phyloP scores from a whole-genome alignment of 2,888 invertebrate species.

The Noctua fimbriata region DNA sequence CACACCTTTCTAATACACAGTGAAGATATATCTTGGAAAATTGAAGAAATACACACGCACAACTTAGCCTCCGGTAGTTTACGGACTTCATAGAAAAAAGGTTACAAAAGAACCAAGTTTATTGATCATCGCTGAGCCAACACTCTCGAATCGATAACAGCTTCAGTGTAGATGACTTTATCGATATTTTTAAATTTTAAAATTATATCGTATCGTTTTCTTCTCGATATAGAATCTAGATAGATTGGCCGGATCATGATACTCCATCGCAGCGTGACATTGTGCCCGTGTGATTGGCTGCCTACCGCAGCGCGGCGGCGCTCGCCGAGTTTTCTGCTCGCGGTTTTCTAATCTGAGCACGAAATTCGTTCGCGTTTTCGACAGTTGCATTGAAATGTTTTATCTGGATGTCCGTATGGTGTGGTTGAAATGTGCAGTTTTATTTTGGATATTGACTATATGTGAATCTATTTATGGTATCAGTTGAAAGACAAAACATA shows the following conservation, averaged over 20 bases:
- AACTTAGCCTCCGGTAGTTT: no score
- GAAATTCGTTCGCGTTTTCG: constrained; percentile 78
- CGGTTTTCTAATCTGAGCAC: constrained; percentile 84
- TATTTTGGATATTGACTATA: constrained; percentile 22
- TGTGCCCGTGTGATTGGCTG: constrained; percentile 73
- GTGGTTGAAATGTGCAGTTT: constrained; percentile 46
- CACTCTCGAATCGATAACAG: neutral
- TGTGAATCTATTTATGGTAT: neutral
- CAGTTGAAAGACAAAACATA: neutral
- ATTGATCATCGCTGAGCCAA: neutral
- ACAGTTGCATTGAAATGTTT: constrained; percentile 70
- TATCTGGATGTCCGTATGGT: constrained; percentile 14
- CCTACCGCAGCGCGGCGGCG: constrained; percentile 67
- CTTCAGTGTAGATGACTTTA: neutral
- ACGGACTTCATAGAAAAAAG: neutral
- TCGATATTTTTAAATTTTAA: neutral
- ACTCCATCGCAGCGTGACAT: constrained; percentile 64
- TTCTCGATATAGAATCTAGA: constrained; percentile 18
- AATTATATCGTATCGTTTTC: neutral
- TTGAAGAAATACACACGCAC: neutral
- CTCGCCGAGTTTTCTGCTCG: constrained; percentile 80
- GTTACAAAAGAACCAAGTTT: neutral
- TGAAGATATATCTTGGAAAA: neutral
- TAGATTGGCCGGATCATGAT: constrained; percentile 36
- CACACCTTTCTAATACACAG: no score